A percentile compares a stretch with the other conserved stretches of the same genome.
Conservation (phyloP, 2,888 invertebrate genomes). For the Cacoxenus indagator region DNA sequence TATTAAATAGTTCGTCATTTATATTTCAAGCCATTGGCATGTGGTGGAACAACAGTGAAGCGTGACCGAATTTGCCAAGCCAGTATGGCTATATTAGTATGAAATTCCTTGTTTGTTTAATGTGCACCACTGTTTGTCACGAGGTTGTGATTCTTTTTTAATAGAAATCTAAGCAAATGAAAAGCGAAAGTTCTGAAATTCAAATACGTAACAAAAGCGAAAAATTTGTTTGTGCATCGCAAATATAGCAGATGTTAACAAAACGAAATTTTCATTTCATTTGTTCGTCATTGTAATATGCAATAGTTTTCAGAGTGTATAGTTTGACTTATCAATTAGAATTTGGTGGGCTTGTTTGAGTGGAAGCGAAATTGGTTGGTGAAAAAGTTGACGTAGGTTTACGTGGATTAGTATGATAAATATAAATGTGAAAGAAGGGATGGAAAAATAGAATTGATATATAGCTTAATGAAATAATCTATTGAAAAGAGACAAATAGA, state of each 20-base stretch:
- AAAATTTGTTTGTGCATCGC: background rate
- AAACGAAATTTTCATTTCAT: background rate
- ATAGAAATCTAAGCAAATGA: background rate
- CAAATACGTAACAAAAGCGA: background rate
- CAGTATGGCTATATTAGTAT: background rate
- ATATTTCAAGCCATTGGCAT: background rate
- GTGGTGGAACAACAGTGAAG: background rate
- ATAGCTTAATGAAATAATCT: no score
- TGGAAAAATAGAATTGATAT: no score
- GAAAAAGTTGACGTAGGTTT: background rate
- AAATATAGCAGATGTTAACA: background rate
- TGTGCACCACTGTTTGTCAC: no score
- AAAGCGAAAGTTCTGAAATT: background rate
- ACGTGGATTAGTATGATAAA: no score
- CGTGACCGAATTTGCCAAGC: background rate
- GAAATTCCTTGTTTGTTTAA: no score
- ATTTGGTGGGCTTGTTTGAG: background rate
- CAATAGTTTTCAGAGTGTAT: background rate
- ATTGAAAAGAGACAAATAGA: no score
- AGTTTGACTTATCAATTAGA: background rate
- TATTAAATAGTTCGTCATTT: background rate
- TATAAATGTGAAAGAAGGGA: no score
- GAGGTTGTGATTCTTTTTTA: no score
- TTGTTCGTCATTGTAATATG: no score
- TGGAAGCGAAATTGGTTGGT: background rate